Evolutionary conservation across 2,797 vertebrate species (phyloP), one percentile per base, ranked within the genome.

Genomic region (Diplodus puntazzo): DNA sequence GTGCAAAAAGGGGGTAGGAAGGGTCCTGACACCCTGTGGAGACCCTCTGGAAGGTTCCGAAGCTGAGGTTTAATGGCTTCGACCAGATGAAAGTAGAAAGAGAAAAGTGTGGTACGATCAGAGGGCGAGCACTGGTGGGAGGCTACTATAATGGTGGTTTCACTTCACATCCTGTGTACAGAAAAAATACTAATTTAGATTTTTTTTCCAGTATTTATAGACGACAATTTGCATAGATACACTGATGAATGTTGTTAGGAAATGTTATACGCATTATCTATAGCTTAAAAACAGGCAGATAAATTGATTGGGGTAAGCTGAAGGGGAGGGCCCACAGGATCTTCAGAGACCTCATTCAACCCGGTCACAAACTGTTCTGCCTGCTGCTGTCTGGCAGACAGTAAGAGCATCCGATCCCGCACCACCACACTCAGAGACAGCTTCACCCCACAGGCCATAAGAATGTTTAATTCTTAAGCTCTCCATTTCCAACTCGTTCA

Each of bases 61-160:
- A 66, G 45, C 55, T 78, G 64, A 52, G 68, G 54, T 76, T 88
- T 87, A 88, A 85, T 84, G 68, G 60, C 69, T 72, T 45, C 11
- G 50, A 81, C 67, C 49, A 80, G 80, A 91, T 89, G 55, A 81
- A 88, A 77, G 81, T 48, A 64, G 59, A 86, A 83, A 73, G 50
- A 60, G 39, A 60, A 27, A 69, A 61, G 20, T 55, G 57, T 61
- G n/a, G 20, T 58, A 62, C 65, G 57, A 49, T 52, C 50, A 21
- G 21, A 72, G 39, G 65, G 39, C 12, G 7, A 45, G 12, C 42
- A 13, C 54, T 45, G 39, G 10, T 73, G 72, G 50, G 54, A 67
- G n/a, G 45, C 20, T 25, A 45, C 30, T 10, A 20, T 12, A 59
- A 80, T 34, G 12, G 11, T 66, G n/a, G 46, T 54, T 46, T 72